Base-by-base conservation (phyloP, 2,113 vertebrate genomes). In the Pangasianodon hypophthalmus region DNA sequence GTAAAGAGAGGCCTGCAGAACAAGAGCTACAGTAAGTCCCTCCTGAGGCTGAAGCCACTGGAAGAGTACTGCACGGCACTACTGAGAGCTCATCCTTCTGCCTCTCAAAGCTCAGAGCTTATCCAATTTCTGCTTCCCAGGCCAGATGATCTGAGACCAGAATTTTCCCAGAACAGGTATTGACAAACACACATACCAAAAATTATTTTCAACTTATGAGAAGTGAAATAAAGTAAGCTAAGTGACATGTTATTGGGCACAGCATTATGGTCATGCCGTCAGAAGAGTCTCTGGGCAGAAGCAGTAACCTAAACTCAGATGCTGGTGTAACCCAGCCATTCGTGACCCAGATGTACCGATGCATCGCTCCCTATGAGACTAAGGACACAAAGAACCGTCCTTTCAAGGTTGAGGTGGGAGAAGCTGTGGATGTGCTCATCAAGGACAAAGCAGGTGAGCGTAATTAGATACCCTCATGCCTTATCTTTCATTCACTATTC, bases 191-290 rank as follows among this genome's bases (percentile, higher is more conserved):
- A 64, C 52, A 79, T 13, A 44, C 50, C 14, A 56, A 29, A n/a
- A 29, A 5, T 11, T 58, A 29, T 71, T 90, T 26, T 62, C 18
- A 50, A 9, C 18, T 26, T 56, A 16, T 58, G 24, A 81, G 46
- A 41, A 41, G 13, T 10, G 26, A 24, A 71, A 75, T 32, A 75
- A 37, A 52, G n/a, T 56, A 69, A 6, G 5, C 79, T 83, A 88
- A 79, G 0, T 41, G 8, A 73, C 11, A 56, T 67, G 18, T 56
- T 29, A 90, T 87, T 85, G 26, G 2, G 54, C 8, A 29, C 93
- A 99, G 98, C 88, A 84, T 97, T 62, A 92, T 99, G 79, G 95
- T 98, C 93, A 96, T 97, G 95, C 97, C 96, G 0, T 92, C 96
- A 0, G 95, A 96, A 0, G 90, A 93, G 0, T 89, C 90, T 29